Conservation (phyloP, 2,888 invertebrate species). For the Eurois occulta region DNA sequence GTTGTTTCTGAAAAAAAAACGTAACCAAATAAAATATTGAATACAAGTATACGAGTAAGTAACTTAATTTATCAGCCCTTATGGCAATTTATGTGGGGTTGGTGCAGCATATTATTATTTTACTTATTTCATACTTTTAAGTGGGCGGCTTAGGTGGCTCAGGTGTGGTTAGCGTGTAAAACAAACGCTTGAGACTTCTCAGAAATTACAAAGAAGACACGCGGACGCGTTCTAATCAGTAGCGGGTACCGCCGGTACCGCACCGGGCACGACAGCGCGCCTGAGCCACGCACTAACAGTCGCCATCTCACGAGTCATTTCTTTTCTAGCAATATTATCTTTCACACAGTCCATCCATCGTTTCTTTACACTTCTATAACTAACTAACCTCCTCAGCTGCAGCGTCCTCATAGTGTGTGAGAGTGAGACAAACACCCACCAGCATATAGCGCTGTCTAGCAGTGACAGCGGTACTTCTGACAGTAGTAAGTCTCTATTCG, state of each 20-base stretch:
- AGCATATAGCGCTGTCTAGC: slow-evolving; percentile 96
- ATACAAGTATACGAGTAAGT: not conserved
- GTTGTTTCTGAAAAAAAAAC: slow-evolving; percentile 93
- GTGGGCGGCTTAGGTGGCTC: not conserved
- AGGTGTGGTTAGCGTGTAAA: not conserved
- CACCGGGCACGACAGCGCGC: not conserved
- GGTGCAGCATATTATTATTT: not conserved
- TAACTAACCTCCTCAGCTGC: slow-evolving; percentile 92
- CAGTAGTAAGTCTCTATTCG: slow-evolving; percentile 90
- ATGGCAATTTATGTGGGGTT: not conserved
- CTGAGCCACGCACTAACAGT: not conserved
- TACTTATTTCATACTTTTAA: not conserved
- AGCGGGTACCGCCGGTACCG: too few relatives aligned
- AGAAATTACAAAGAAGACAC: too few relatives aligned
- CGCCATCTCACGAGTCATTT: not conserved
- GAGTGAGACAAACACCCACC: slow-evolving; percentile 97
- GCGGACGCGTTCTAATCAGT: too few relatives aligned
- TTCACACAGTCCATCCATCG: not conserved
- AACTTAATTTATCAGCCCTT: not conserved
- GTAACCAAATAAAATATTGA: not conserved
- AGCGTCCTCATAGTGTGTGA: slow-evolving; percentile 97
- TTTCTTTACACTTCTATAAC: not conserved
- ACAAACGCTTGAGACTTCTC: not conserved
- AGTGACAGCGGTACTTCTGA: slow-evolving; percentile 96
- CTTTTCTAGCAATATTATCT: not conserved